Evolutionary conservation across 1,140 invertebrate species (phyloP), one percentile per base, ranked within the genome.

Genomic region (Drosophila ananassae): DNA sequence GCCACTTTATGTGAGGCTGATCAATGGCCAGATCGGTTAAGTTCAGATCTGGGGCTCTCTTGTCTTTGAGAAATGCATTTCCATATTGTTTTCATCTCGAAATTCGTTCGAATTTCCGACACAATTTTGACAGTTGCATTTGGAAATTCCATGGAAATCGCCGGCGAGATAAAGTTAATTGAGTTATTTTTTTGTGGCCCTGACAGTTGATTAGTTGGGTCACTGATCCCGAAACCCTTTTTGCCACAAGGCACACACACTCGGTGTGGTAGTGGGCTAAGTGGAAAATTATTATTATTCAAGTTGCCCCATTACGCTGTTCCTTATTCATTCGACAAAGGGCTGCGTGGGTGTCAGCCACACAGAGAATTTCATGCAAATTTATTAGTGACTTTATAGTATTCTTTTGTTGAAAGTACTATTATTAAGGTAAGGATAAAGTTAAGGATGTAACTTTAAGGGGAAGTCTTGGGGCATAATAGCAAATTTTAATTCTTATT

Each of bases 51-150:
- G 34, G 34, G 10, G 4, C 34, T 37, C 59, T 68, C 63, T 87
- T 74, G 69, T 61, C 81, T 85, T 69, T 81, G 67, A 76, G 76
- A 84, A 80, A 85, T 80, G 81, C 81, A 80, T 85, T 85, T 85
- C 83, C 75, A 68, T 89, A 87, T 87, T 87, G 83, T 87, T 87
- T 89, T 87, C 83, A 87, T 87, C 83, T 69, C 58, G 56, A 73
- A 87, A 83, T 87, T 87, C 83, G 76, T 87, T 89, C 64, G 83
- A 89, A 87, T 89, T 87, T 76, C 34, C 59, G 73, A 82, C 41
- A n/a, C 60, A 78, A 89, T 83, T 89, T 87, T 87, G 83, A 89
- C 83, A 87, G 83, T 89, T 89, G 82, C 75, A 57, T 82, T 87
- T 83, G 80, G 69, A 67, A 85, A 77, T 85, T 84, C 68, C 77